Conservation (phyloP, 2,888 invertebrate species). For the Zygaena filipendulae region DNA sequence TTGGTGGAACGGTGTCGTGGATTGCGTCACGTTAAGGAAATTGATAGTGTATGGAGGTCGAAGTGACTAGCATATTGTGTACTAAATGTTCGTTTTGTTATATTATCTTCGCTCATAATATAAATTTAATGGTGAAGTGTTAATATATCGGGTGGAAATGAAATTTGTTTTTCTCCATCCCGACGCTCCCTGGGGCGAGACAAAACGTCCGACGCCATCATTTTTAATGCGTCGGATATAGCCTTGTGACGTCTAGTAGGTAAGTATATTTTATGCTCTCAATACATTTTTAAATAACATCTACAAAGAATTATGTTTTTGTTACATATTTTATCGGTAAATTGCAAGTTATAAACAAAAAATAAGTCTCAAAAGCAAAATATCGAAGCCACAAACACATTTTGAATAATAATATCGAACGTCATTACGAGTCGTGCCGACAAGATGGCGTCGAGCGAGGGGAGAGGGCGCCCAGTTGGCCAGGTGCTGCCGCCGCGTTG, state of each 20-base stretch:
- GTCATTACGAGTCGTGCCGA: constrained; percentile 55
- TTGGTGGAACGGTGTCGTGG: constrained; percentile 67
- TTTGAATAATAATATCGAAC: constrained; percentile 60
- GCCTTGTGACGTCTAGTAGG: constrained; percentile 59
- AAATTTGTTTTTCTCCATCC: constrained; percentile 47
- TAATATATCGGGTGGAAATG: constrained; percentile 22
- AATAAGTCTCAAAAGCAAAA: constrained; percentile 23
- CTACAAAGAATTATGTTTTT: too few species aligned
- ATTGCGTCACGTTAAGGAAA: constrained; percentile 68
- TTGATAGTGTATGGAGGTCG: constrained; percentile 66
- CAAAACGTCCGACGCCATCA: constrained; percentile 59
- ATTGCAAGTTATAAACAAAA: too few species aligned
- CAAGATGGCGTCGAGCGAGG: constrained; percentile 66
- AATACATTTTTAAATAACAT: constrained; percentile 12
- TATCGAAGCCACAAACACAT: too few species aligned
- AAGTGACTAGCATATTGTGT: constrained; percentile 60
- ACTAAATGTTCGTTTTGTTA: constrained; percentile 40
- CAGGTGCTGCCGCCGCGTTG: constrained; percentile 71
- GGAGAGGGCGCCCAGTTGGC: constrained; percentile 68
- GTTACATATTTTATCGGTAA: too few species aligned
- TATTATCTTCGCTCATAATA: constrained; percentile 20
- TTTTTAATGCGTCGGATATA: constrained; percentile 55
- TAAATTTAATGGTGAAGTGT: not conserved
- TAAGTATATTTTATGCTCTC: constrained; percentile 47
- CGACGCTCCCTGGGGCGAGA: constrained; percentile 56